Conservation (phyloP, 2,888 invertebrate genomes). For the Mimas tiliae region DNA sequence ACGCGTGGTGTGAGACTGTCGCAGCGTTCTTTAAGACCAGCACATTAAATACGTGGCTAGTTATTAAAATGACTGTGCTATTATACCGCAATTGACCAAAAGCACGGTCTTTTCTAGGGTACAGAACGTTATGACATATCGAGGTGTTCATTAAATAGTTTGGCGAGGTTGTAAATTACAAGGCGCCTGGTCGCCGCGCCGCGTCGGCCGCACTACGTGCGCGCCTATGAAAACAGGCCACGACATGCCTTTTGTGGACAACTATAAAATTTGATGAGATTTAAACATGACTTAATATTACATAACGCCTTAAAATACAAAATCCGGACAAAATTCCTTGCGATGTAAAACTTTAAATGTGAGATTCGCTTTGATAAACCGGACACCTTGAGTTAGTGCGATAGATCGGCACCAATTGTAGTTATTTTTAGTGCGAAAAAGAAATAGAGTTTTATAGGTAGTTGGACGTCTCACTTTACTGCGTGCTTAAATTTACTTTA, state of each 20-base stretch:
- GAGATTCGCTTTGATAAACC: conserved; percentile 9
- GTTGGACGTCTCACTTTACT: conserved; percentile 17
- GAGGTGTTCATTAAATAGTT: conserved; percentile 54
- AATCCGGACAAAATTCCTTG: background rate
- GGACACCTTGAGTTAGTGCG: background rate
- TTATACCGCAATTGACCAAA: conserved; percentile 41
- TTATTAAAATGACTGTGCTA: conserved; percentile 40
- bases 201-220: conserved; percentile 29
- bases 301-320: conserved; percentile 13
- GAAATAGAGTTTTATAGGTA: conserved; percentile 8
- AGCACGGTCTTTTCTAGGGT: conserved; percentile 33
- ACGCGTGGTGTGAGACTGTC: conserved; percentile 16
- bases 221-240: conserved; percentile 18
- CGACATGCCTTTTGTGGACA: conserved; percentile 20
- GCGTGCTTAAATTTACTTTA: conserved; percentile 16
- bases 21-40: conserved; percentile 9
- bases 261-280: conserved; percentile 18
- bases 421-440: conserved; percentile 18
- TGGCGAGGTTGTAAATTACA: conserved; percentile 71
- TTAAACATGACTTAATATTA: conserved; percentile 16
- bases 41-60: conserved; percentile 28
- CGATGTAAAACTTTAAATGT: conserved; percentile 1
- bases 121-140: conserved; percentile 43
- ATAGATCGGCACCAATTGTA: conserved; percentile 17
- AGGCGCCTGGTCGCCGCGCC: conserved; percentile 58